Percentiles rank a stretch among this genome's conserved stretches.
phyloP scores from a whole-genome alignment of 1,140 invertebrate genomes.

The Temnothorax longispinosus region DNA sequence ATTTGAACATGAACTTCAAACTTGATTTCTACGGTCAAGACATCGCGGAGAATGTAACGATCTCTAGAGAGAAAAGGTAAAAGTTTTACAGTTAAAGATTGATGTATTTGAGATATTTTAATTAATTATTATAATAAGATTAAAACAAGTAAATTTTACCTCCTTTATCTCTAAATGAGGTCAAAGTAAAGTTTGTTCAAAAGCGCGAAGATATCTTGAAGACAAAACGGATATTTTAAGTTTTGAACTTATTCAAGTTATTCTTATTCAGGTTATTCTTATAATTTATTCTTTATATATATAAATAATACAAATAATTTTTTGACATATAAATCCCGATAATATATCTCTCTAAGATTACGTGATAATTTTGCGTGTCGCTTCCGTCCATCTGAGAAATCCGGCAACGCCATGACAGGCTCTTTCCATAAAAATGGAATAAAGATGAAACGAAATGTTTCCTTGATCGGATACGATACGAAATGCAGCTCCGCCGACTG shows the following conservation, averaged over 20 bases:
- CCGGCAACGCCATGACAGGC: neutral
- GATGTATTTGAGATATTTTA: neutral
- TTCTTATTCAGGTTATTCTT: neutral
- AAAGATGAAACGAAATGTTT: slow-evolving; percentile 44
- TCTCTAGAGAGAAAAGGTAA: neutral
- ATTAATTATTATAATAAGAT: slow-evolving; percentile 12
- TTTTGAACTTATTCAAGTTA: neutral
- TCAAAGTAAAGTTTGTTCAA: neutral
- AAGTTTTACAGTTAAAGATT: slow-evolving; percentile 15
- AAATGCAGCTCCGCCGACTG: slow-evolving; percentile 20
- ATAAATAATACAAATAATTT: neutral
- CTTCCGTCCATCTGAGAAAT: neutral
- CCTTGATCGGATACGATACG: slow-evolving; percentile 29
- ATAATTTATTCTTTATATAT: neutral
- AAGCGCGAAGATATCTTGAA: neutral
- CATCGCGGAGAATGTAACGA: neutral
- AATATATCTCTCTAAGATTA: slow-evolving; percentile 5
- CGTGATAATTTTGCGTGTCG: neutral
- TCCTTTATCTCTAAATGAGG: neutral
- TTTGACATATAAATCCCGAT: neutral
- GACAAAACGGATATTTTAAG: neutral
- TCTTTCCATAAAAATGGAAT: slow-evolving; percentile 36
- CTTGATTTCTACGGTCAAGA: slow-evolving; percentile 34
- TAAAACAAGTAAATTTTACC: neutral
- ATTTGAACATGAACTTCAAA: slow-evolving; percentile 48